Base-by-base conservation (phyloP, 1,140 invertebrate species). In the Argopecten irradians region DNA sequence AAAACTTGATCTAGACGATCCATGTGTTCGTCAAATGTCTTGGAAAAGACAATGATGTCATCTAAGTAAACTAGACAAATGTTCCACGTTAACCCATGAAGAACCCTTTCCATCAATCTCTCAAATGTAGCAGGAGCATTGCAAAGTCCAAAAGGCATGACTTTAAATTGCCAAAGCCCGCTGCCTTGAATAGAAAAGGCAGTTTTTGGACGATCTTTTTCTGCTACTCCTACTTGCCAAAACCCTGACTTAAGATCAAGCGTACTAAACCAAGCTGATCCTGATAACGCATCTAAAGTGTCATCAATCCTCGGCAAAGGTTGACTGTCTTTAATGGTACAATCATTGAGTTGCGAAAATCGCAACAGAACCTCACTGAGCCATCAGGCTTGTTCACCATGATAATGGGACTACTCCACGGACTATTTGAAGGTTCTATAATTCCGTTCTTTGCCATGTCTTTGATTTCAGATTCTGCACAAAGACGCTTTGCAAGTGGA, bases 331-430 rank as follows among this genome's bases (percentile, higher is more conserved):
- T 88, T 90, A 5, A 22, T 22, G 32, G 90, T 91, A 0, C 86
- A 41, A 11, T 41, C 0, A 87, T 93, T 93, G 8, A 91, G 83
- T 32, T 36, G 55, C 90, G 96, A 92, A 95, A 96, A 93, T 96
- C 96, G 8, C 92, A 95, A 92, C 96, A 96, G 32, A 96, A 92
- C 71, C 96, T 90, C 39, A 96, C 91, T 32, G 92, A 89, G 28
- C 95, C 95, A 91, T 96, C 92, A 0, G 92, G 41, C 88, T 96
- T 96, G 22, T 93, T 36, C 0, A 96, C 95, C 9, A 94, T 93
- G 7, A 96, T 96, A 14, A 96, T 90, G 0, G 96, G 96, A 7
- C 96, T 95, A 14, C 94, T 95, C 96, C 96, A 96, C 36, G 96
- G 94, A 9, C 93, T 94, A 89, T 89, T 89, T 82, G 94, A 92